phyloP scores from a whole-genome alignment of 2,797 vertebrate genomes.

The Champsocephalus gunnari region DNA sequence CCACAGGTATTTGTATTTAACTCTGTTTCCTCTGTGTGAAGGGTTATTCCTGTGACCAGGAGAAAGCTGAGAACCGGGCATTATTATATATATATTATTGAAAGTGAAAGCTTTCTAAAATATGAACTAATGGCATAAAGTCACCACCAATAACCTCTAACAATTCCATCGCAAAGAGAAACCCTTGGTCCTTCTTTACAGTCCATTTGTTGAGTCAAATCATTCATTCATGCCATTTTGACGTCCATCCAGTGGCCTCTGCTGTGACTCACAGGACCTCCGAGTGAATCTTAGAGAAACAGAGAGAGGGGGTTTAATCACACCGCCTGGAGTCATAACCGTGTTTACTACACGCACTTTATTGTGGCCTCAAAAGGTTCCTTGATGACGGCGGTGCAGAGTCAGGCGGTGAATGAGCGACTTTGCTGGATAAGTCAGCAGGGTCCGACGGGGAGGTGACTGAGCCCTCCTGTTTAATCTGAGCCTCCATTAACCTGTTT shows the following conservation, averaged over 20 bases:
- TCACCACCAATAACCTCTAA: neutral
- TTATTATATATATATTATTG: neutral
- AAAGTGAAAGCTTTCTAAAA: neutral
- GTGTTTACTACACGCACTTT: constrained; percentile 12
- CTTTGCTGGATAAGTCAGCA: constrained; percentile 55
- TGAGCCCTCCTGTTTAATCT: constrained; percentile 34
- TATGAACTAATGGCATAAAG: neutral
- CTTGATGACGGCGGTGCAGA: constrained; percentile 16
- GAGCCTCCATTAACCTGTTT: constrained; percentile 45
- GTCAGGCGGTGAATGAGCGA: constrained; percentile 27
- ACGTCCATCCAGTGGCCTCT: constrained; percentile 5
- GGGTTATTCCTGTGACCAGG: constrained; percentile 4
- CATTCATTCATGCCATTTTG: constrained; percentile 19
- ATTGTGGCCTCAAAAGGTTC: constrained; percentile 39
- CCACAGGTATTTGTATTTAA: neutral
- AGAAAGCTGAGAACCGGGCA: constrained; percentile 14
- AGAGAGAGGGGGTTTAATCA: constrained; percentile 47
- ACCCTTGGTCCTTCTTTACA: no score
- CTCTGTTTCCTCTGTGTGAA: constrained; percentile 1
- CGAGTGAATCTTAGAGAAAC: constrained; percentile 41
- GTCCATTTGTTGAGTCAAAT: constrained; percentile 10
- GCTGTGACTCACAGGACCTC: constrained; percentile 42
- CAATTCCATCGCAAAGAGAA: neutral
- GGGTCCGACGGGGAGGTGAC: constrained; percentile 60
- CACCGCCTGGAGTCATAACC: constrained; percentile 25